Evolutionary conservation across 2,888 invertebrate genomes (phyloP).

Genomic region (Prosopocoilus inquinatus): DNA sequence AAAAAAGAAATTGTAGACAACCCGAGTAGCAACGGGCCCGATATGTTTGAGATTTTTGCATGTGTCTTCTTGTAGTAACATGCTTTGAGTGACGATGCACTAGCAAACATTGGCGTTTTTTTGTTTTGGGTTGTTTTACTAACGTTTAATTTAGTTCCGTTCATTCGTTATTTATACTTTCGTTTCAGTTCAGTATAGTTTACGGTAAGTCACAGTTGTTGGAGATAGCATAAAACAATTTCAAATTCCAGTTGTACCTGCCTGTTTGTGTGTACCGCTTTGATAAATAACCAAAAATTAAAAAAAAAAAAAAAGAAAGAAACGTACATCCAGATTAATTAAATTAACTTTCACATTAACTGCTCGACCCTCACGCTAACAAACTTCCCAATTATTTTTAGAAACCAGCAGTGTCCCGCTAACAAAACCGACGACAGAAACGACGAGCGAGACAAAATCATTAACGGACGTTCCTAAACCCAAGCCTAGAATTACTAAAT

Average conservation of each 20-base stretch:
- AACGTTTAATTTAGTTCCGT: slow-evolving; percentile 28
- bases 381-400: slow-evolving; percentile 50
- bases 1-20: slow-evolving; percentile 16
- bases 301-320: no score
- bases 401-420: slow-evolving; percentile 48
- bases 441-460: slow-evolving; percentile 36
- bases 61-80: slow-evolving; percentile 25
- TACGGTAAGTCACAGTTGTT: slow-evolving; percentile 29
- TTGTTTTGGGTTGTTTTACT: slow-evolving; percentile 31
- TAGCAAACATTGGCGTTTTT: slow-evolving; percentile 30
- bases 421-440: slow-evolving; percentile 39
- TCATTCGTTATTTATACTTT: slow-evolving; percentile 6
- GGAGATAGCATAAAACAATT: slow-evolving; percentile 18
- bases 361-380: slow-evolving; percentile 49
- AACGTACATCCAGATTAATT: slow-evolving; percentile 9
- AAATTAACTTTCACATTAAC: slow-evolving; percentile 24
- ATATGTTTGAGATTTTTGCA: slow-evolving; percentile 47
- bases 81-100: slow-evolving; percentile 25
- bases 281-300: background rate
- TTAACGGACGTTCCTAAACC: slow-evolving; percentile 37
- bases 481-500: slow-evolving; percentile 42
- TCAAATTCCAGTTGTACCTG: slow-evolving; percentile 28
- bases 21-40: slow-evolving; percentile 37
- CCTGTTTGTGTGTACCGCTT: slow-evolving; percentile 32
- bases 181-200: slow-evolving; percentile 19